phyloP scores from a whole-genome alignment of 2,113 vertebrate genomes.

The Orycteropus afer region DNA sequence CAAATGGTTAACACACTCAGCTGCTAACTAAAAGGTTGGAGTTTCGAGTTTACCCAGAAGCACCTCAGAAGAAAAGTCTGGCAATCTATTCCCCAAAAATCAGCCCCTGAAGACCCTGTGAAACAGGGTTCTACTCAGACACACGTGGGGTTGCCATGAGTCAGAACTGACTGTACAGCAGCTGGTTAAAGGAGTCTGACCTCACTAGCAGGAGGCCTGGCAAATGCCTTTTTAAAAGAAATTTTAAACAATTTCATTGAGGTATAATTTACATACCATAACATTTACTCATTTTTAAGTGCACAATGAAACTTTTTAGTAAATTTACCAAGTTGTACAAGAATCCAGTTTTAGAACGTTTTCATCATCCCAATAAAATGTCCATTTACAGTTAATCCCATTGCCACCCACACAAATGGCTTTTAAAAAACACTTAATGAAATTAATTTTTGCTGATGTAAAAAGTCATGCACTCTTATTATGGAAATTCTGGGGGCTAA shows the following conservation, averaged over 20 bases:
- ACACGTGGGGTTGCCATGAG: background rate
- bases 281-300: background rate
- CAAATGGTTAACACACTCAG: background rate
- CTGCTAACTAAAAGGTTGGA: background rate
- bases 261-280: background rate
- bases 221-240: slow-evolving; percentile 27
- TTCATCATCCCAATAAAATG: background rate
- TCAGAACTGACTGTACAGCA: background rate
- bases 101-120: background rate
- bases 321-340: background rate
- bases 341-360: slow-evolving; percentile 40
- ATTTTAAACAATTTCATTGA: background rate
- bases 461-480: slow-evolving; percentile 24
- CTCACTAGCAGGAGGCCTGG: background rate
- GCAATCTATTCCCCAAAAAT: background rate
- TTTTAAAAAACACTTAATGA: slow-evolving; percentile 43
- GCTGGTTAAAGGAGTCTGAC: background rate
- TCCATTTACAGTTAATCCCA: background rate
- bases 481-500: background rate
- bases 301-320: background rate
- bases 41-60: background rate
- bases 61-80: background rate
- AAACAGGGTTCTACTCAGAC: background rate
- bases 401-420: background rate
- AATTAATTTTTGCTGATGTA: slow-evolving; percentile 4